A percentile compares a stretch with the other conserved stretches of the same genome.
phyloP scores from a whole-genome alignment of 2,113 vertebrate genomes.

The Euleptes europaea region DNA sequence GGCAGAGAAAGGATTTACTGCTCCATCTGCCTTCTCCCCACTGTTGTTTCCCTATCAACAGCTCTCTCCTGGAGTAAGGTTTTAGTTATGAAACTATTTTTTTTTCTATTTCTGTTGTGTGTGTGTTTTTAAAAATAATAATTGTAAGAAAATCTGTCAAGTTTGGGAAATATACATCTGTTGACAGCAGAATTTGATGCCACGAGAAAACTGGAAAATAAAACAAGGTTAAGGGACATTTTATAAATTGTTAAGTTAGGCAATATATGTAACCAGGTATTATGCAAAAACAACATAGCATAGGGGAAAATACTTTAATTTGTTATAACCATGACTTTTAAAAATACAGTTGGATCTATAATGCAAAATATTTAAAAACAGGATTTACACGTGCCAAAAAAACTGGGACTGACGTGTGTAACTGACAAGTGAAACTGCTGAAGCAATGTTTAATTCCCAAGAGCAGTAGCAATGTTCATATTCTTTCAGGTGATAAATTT shows the following conservation, averaged over 20 bases:
- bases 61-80: not conserved
- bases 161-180: not conserved
- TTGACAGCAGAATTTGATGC: not conserved
- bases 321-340: not conserved
- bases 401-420: conserved; percentile 3
- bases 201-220: not conserved
- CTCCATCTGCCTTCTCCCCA: not conserved
- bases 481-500: not conserved
- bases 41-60: not conserved
- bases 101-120: not conserved
- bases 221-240: not conserved
- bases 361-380: not conserved
- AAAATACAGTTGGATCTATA: not conserved
- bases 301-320: not conserved
- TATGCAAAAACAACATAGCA: not conserved
- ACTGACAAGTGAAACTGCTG: conserved; percentile 37
- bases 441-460: conserved; percentile 24
- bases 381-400: conserved; percentile 23
- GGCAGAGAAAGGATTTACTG: not conserved
- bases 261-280: not conserved
- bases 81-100: not conserved
- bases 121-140: not conserved
- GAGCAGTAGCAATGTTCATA: not conserved
- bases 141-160: not conserved
- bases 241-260: not conserved